These are phyloP conservation scores for Microvelia longipes DNA, from an alignment of 1,140 invertebrate genomes.

Conservation along the genomic window DNA sequence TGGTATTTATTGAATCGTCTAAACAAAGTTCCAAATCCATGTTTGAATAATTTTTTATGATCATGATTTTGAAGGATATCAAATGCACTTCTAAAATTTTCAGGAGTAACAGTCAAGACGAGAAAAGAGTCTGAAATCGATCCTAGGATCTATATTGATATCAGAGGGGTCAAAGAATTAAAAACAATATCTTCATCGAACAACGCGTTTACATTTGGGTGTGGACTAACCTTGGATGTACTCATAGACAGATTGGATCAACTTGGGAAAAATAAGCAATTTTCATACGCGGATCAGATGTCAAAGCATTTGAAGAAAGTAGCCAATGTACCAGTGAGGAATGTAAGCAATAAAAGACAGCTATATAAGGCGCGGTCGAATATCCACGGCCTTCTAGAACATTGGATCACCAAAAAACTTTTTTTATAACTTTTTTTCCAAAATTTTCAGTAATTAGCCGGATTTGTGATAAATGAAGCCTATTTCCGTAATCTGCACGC, in stretches of 20 bases:
- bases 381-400: no score
- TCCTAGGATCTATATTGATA: slow-evolving; percentile 45
- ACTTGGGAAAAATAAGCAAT: slow-evolving; percentile 31
- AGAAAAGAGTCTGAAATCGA: not conserved
- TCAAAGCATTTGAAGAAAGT: slow-evolving; percentile 48
- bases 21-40: no score
- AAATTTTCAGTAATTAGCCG: no score
- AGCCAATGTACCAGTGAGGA: slow-evolving; percentile 50
- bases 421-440: no score
- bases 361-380: no score
- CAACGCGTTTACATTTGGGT: slow-evolving; percentile 31
- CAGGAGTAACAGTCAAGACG: not conserved
- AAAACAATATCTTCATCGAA: slow-evolving; percentile 28
- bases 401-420: no score
- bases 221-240: slow-evolving; percentile 42
- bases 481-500: no score
- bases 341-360: no score
- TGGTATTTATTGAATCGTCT: no score
- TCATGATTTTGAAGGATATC: no score
- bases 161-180: slow-evolving; percentile 48
- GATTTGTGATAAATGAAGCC: no score
- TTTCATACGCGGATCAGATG: slow-evolving; percentile 34
- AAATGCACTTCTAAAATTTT: not conserved
- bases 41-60: no score
- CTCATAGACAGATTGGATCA: slow-evolving; percentile 40